A percentile compares a stretch with the other conserved stretches of the same genome.
Conservation (phyloP, 1,140 invertebrate genomes). For the Neotoxoptera formosana region DNA sequence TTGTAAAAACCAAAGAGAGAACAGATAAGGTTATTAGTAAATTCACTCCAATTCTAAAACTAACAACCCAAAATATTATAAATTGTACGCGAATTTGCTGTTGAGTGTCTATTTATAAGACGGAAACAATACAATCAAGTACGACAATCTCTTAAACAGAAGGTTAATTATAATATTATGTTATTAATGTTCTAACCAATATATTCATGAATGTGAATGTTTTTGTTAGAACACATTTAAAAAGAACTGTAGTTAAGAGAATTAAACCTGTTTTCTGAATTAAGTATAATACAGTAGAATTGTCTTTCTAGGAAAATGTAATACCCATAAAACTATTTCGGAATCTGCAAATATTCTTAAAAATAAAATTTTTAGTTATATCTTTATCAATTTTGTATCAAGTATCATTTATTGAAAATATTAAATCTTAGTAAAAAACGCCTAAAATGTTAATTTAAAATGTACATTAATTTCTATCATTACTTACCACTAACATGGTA, state of each 20-base stretch:
- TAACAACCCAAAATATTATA: too few species aligned
- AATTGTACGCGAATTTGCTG: too few species aligned
- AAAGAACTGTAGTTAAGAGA: not conserved
- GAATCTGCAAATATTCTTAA: not conserved
- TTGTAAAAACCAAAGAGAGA: too few species aligned
- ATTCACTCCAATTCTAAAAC: too few species aligned
- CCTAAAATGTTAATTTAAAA: conserved; percentile 29
- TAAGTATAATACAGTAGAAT: not conserved
- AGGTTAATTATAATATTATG: too few species aligned
- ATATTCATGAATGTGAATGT: not conserved
- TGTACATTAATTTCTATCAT: conserved; percentile 23
- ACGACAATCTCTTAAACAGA: too few species aligned
- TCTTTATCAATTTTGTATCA: not conserved
- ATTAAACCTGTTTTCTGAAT: not conserved
- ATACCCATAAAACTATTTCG: not conserved
- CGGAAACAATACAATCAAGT: too few species aligned
- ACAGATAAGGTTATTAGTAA: too few species aligned
- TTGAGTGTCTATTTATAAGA: too few species aligned
- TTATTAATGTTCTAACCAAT: not conserved
- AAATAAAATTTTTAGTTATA: not conserved
- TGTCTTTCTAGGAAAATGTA: not conserved
- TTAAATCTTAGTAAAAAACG: conserved; percentile 44
- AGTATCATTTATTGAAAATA: not conserved
- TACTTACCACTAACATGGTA: conserved; percentile 53
- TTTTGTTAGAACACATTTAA: not conserved